Base-by-base conservation (phyloP, 2,113 vertebrate genomes). In the Lipophrys pholis region DNA sequence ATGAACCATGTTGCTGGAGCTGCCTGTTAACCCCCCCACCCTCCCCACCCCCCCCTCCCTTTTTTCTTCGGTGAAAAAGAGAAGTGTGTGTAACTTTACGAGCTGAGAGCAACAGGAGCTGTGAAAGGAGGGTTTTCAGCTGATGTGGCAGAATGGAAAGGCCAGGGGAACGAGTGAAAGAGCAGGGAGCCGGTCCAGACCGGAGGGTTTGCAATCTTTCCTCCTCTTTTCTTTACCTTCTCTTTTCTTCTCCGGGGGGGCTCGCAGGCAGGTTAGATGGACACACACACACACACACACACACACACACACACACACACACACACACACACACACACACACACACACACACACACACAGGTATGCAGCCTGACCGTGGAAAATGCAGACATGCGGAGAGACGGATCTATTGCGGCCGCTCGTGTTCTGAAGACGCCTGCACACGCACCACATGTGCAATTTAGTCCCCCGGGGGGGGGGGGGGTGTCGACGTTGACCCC, bases 81-180 rank as follows among this genome's bases (percentile, higher is more conserved):
- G 36, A 48, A 70, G 72, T 83, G 83, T 81, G 81, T 71, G 69
- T 78, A 61, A 70, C 81, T 90, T 89, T 89, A 91, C 16, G 84
- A 90, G 91, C 84, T 82, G 87, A 88, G 87, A 90, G 90, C 90
- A 91, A 91, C 87, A 91, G 87, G 86, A 92, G 91, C 90, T 84
- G 86, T 83, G 76, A 90, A 90, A 76, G 86, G 82, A 82, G 77
- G 81, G 21, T 30, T 91, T 92, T 88, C 71, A 81, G 87, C 87
- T 89, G 87, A 90, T 84, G 87, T 88, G 78, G 90, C 79, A 76
- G 78, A 84, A 87, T 49, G 49, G 72, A 90, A 86, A 83, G 67
- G 79, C 81, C 63, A 67, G 6, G 40, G 41, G 62, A 80, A 61
- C 61, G 49, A 71, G 54, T 57, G 53, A 43, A 56, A 54, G 21